Evolutionary conservation across 1,140 invertebrate species (phyloP), one percentile per base, ranked within the genome.

Genomic region (Camponotus vicinus): DNA sequence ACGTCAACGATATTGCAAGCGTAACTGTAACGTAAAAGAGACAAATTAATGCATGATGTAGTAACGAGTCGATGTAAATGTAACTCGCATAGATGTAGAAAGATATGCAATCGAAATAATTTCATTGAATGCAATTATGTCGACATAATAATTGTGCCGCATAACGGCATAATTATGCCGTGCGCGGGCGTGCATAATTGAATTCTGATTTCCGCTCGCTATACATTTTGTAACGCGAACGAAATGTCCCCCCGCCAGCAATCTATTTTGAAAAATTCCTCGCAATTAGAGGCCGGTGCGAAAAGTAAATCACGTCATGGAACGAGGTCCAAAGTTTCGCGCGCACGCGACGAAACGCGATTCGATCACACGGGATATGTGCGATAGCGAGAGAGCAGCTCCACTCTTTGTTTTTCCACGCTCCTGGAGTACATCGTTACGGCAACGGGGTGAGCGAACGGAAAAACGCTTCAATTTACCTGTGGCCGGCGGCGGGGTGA

Each of bases 381-480:
- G 49, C 15, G 75, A 85, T 42, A 66, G 59, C 5, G 42, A 67
- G 45, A 77, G 69, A 64, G 69, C 18, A 70, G 37, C 55, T 83
- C 32, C 49, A 49, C 55, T 83, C 55, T 61, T 83, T 83, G 40
- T 83, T 75, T 83, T 83, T 83, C 27, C 67, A 8, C 11, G 8
- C 18, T 64, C 11, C 45, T 67, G 15, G 73, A 85, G 73, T 64
- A 78, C 71, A 85, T 76, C 71, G 61, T 85, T 85, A 75, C 40
- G 64, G 21, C 42, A 21, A 21, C 45, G 71, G 49, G 49, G 15
- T 75, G 59, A 61, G 37, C 45, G 49, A 57, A 66, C 75, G 42
- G 75, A 80, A 86, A 86, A 85, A 88, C 84, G 66, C 34, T 88
- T 88, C 86, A 85, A 85, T 84, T 87, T 87, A 86, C 69, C 71